phyloP scores from a whole-genome alignment of 2,888 invertebrate species.

The Encarsia formosa region DNA sequence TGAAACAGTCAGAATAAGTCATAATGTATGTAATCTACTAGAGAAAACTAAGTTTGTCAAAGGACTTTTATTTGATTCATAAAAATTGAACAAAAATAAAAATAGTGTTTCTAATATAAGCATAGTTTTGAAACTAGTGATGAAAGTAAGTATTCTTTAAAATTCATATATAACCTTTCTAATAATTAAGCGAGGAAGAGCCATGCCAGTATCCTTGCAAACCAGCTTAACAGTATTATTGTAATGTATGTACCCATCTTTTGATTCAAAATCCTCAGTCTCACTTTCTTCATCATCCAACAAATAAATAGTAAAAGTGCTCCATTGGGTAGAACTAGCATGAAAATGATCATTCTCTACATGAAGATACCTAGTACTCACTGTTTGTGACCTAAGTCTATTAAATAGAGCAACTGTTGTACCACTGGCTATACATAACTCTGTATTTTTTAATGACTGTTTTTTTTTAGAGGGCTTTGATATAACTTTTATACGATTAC shows the following conservation, averaged over 20 bases:
- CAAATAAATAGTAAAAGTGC: conserved; percentile 24
- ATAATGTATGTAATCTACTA: no score
- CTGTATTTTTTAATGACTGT: conserved; percentile 24
- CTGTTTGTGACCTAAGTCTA: conserved; percentile 95
- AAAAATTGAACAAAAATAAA: no score
- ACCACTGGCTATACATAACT: conserved; percentile 95
- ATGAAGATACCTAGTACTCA: conserved; percentile 96
- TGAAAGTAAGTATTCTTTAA: no score
- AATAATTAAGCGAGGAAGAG: conserved; percentile 53
- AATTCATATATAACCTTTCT: conserved; percentile 64
- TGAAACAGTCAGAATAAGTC: no score
- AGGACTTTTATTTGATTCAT: no score
- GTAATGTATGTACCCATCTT: conserved; percentile 98
- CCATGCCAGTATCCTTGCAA: conserved; percentile 90
- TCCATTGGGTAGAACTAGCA: conserved; percentile 54
- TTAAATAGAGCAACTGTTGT: conserved; percentile 99
- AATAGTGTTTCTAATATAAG: no score
- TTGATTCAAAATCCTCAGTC: conserved; percentile 85
- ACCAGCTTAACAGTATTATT: conserved; percentile 67
- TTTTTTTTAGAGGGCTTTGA: conserved; percentile 71
- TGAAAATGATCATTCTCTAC: conserved; percentile 99
- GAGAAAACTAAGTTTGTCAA: no score
- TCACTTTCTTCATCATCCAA: conserved; percentile 90
- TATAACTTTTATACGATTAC: conserved; percentile 64
- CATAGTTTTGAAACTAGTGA: no score